phyloP scores from a whole-genome alignment of 2,113 vertebrate genomes.

The Corythornis cristatus region DNA sequence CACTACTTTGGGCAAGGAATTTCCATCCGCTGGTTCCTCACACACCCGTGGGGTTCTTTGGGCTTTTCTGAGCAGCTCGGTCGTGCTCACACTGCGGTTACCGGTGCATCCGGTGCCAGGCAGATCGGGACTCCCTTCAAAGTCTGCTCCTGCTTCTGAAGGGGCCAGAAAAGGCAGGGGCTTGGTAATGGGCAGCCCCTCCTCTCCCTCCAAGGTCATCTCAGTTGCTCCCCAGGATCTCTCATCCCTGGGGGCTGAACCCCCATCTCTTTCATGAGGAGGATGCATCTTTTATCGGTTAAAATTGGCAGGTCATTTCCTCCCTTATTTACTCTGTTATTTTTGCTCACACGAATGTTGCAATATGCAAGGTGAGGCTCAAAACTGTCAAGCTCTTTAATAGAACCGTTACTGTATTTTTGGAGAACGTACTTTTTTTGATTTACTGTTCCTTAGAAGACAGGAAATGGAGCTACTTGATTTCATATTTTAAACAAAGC shows the following conservation, averaged over 20 bases:
- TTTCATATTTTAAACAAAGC: conserved; percentile 72
- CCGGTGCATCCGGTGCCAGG: not conserved
- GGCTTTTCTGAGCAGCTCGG: not conserved
- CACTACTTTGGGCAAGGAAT: not conserved
- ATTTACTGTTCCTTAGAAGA: conserved; percentile 70
- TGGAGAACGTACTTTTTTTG: conserved; percentile 39
- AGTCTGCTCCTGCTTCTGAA: not conserved
- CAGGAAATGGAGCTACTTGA: conserved; percentile 75
- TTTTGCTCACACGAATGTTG: conserved; percentile 26
- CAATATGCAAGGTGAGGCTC: conserved; percentile 67
- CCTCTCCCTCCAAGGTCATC: not conserved
- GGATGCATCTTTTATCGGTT: not conserved
- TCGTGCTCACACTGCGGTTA: fast-evolving
- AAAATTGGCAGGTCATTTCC: not conserved
- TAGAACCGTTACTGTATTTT: conserved; percentile 61
- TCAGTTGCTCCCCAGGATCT: not conserved
- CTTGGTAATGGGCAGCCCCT: not conserved
- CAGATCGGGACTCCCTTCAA: not conserved
- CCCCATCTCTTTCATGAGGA: not conserved
- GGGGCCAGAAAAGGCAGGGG: not conserved
- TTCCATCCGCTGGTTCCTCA: not conserved
- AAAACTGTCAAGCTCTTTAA: conserved; percentile 59
- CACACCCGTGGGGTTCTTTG: not conserved
- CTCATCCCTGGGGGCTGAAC: fast-evolving
- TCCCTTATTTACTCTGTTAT: not conserved